Evolutionary conservation across 1,140 invertebrate genomes (phyloP).

Genomic region (Orius insidiosus): DNA sequence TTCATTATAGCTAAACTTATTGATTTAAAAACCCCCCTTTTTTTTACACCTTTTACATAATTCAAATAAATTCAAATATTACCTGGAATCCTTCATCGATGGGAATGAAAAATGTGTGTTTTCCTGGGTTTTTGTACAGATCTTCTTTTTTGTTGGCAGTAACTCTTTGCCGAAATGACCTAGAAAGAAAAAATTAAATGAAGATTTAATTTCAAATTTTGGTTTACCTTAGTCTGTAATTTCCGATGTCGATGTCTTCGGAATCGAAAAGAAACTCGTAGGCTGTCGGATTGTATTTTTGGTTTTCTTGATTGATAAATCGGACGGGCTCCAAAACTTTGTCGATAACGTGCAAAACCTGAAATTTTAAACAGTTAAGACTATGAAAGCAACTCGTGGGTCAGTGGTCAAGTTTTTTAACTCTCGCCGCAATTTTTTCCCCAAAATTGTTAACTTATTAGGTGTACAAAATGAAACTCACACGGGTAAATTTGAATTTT

Average conservation of each 20-base stretch:
- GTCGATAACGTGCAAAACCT: slow-evolving; percentile 48
- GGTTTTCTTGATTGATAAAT: slow-evolving; percentile 33
- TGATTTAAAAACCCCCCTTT: too few species aligned
- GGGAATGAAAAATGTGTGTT: slow-evolving; percentile 75
- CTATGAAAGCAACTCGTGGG: too few species aligned
- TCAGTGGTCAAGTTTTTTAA: too few species aligned
- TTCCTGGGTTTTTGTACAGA: slow-evolving; percentile 54
- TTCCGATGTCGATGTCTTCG: slow-evolving; percentile 50
- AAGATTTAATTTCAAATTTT: neutral
- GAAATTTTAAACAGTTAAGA: too few species aligned
- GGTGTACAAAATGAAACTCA: too few species aligned
- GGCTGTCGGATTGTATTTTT: slow-evolving; percentile 59
- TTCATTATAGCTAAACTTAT: too few species aligned
- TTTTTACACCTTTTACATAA: neutral
- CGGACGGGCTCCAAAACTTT: slow-evolving; percentile 58
- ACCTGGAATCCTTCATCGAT: slow-evolving; percentile 79
- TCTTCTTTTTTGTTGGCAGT: slow-evolving; percentile 47
- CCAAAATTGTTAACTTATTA: too few species aligned
- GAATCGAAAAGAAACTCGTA: slow-evolving; percentile 59
- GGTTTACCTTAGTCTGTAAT: slow-evolving; percentile 38
- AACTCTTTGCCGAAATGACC: slow-evolving; percentile 57
- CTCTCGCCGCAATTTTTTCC: too few species aligned
- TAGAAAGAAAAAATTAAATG: slow-evolving; percentile 24
- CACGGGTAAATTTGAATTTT: too few species aligned
- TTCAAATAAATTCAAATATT: slow-evolving; percentile 19